Conservation (phyloP, 2,113 vertebrate genomes). For the Danionella cerebrum region DNA sequence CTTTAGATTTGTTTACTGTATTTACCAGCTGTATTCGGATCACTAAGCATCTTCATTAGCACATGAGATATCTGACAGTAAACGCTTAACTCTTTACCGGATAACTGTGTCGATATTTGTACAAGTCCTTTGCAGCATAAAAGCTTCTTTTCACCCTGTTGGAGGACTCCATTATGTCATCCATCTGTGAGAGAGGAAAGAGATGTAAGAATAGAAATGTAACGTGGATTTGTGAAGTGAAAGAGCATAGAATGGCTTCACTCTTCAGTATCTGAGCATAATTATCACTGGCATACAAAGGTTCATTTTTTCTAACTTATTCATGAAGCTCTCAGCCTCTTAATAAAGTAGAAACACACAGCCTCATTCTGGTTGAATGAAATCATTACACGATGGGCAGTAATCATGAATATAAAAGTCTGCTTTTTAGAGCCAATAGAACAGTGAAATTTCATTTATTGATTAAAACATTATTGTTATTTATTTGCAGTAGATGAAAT, state of each 20-base stretch:
- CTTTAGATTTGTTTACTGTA: no score
- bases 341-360: constrained; percentile 7
- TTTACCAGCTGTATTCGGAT: no score
- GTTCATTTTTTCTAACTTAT: background rate
- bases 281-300: background rate
- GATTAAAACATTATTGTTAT: background rate
- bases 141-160: constrained; percentile 96
- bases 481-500: background rate
- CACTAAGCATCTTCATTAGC: no score
- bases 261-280: constrained; percentile 9
- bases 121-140: constrained; percentile 92
- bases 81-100: constrained; percentile 72
- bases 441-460: no score
- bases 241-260: constrained; percentile 16
- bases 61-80: background rate
- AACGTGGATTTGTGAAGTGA: background rate
- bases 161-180: constrained; percentile 67
- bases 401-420: background rate
- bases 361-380: background rate
- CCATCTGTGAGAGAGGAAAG: constrained; percentile 32
- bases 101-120: constrained; percentile 96
- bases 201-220: background rate
- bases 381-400: background rate
- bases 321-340: constrained; percentile 14
- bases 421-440: background rate